phyloP scores from a whole-genome alignment of 2,888 invertebrate genomes.

The Drosophila neotestacea region DNA sequence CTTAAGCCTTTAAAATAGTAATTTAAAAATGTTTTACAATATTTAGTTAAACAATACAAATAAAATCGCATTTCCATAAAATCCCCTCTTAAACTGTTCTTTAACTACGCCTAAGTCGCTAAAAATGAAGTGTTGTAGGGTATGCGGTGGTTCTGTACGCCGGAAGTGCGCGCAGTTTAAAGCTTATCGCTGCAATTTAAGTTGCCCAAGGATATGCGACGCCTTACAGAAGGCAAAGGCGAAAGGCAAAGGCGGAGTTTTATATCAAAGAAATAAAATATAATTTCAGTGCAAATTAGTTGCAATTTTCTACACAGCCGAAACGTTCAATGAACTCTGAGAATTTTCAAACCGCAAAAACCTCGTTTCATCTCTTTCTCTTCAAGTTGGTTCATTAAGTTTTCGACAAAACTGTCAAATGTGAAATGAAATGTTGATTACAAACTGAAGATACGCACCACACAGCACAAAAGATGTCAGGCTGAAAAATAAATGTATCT shows the following conservation, averaged over 20 bases:
- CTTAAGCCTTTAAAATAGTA: too few species aligned
- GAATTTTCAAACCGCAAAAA: constrained; percentile 5
- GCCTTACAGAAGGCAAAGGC: constrained; percentile 20
- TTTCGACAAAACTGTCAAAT: constrained; percentile 70
- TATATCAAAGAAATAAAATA: constrained; percentile 63
- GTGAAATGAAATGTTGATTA: constrained; percentile 44
- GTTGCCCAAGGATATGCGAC: constrained; percentile 65
- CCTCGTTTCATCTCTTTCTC: not conserved
- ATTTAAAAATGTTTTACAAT: too few species aligned
- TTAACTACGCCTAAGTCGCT: constrained; percentile 10
- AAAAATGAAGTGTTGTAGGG: constrained; percentile 24
- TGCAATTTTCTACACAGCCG: constrained; percentile 73
- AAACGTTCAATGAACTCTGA: constrained; percentile 69
- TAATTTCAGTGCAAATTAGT: constrained; percentile 74
- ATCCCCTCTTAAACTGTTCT: accelerated
- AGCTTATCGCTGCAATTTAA: constrained; percentile 82
- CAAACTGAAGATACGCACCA: not conserved
- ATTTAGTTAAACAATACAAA: too few species aligned
- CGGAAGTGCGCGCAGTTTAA: constrained; percentile 80
- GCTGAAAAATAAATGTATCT: constrained; percentile 10
- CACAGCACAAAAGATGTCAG: constrained; percentile 3
- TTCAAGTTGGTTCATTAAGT: constrained; percentile 65
- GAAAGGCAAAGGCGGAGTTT: not conserved
- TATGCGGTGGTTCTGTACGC: constrained; percentile 45
- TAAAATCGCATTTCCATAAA: not conserved